Conservation (phyloP, 2,888 invertebrate genomes). For the Siphonodentalium dalli region DNA sequence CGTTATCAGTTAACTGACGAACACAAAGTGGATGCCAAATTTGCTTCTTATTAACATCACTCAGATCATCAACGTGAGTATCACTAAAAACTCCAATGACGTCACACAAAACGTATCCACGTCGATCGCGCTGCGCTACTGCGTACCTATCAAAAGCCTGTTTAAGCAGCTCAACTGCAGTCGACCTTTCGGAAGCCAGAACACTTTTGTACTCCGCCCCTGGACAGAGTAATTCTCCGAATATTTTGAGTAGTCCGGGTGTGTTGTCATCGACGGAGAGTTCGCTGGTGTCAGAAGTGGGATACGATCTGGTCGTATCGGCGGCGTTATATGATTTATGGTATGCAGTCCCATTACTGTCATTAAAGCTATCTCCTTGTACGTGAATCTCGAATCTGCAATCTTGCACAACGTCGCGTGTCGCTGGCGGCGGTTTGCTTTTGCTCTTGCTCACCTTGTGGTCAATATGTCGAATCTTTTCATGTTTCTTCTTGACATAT, state of each 20-base stretch:
- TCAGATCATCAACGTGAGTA: neutral
- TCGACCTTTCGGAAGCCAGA: slow-evolving; percentile 51
- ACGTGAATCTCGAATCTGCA: no score
- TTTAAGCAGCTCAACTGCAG: slow-evolving; percentile 53
- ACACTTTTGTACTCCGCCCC: slow-evolving; percentile 60
- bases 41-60: slow-evolving; percentile 14
- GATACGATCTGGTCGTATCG: no score
- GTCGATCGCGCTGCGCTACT: slow-evolving; percentile 34
- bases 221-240: slow-evolving; percentile 51
- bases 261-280: slow-evolving; percentile 50
- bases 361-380: no score
- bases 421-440: no score
- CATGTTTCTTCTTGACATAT: no score
- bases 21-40: slow-evolving; percentile 50
- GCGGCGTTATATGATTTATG: no score
- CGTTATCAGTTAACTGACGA: slow-evolving; percentile 47
- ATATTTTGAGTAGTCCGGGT: slow-evolving; percentile 56
- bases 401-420: no score
- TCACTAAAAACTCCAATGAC: slow-evolving; percentile 40
- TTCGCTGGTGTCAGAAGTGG: slow-evolving; percentile 31
- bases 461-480: no score
- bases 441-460: no score
- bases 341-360: no score
- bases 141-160: slow-evolving; percentile 56
- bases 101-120: slow-evolving; percentile 56